A percentile compares a stretch with the other conserved stretches of the same genome.
Evolutionary conservation across 1,140 invertebrate genomes (phyloP).

Genomic region (Drosophila biarmipes): DNA sequence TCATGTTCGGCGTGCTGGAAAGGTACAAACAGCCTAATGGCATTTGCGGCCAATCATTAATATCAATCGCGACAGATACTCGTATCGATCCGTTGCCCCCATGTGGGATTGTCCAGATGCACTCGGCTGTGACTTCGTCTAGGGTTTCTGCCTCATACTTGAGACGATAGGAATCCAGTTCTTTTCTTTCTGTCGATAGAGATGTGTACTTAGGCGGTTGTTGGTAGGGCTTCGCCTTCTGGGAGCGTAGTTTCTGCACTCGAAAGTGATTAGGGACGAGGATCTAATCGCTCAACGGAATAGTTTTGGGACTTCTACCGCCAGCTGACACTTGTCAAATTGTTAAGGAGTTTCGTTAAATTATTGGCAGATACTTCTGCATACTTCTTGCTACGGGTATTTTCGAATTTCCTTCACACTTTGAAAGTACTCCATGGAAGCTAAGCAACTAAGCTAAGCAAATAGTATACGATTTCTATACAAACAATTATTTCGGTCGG

Average conservation of each 20-base stretch:
- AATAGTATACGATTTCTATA: too few relatives aligned
- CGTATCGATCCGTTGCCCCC: conserved; percentile 33
- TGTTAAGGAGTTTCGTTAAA: too few relatives aligned
- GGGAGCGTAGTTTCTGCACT: conserved; percentile 13
- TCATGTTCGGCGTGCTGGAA: conserved; percentile 55
- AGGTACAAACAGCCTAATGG: conserved; percentile 62
- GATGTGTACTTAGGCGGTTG: conserved; percentile 5
- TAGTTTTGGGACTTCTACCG: neutral
- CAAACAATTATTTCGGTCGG: too few relatives aligned
- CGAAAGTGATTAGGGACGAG: conserved; percentile 6
- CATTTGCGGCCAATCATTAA: conserved; percentile 72
- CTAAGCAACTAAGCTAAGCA: too few relatives aligned
- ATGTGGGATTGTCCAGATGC: conserved; percentile 52
- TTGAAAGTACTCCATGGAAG: too few relatives aligned
- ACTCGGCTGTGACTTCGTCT: conserved; percentile 43
- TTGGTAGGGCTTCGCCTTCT: conserved; percentile 23
- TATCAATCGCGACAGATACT: conserved; percentile 60
- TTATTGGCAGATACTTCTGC: too few relatives aligned
- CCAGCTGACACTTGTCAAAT: neutral
- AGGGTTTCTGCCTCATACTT: conserved; percentile 30
- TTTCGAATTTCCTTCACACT: too few relatives aligned
- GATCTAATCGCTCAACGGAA: conserved; percentile 18
- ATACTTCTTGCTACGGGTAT: too few relatives aligned
- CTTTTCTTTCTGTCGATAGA: neutral
- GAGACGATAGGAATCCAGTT: conserved; percentile 21